Evolutionary conservation across 1,140 invertebrate species (phyloP).

Genomic region (Pogonus chalceus): DNA sequence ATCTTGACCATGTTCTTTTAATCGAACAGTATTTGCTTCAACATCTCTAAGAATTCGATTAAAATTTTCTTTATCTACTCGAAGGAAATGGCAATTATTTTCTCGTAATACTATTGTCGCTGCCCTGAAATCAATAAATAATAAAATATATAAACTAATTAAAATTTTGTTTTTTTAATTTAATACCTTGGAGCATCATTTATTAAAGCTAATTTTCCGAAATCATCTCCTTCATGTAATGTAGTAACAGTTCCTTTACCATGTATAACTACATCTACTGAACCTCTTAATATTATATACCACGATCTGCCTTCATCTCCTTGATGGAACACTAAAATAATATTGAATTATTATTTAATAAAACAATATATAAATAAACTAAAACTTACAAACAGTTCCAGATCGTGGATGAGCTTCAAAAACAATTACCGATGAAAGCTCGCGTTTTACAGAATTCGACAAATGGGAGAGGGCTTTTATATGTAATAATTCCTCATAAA

Average conservation of each 20-base stretch:
- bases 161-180: neutral
- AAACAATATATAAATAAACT: slow-evolving; percentile 11
- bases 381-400: slow-evolving; percentile 64
- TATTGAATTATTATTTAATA: neutral
- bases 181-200: slow-evolving; percentile 76
- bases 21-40: slow-evolving; percentile 76
- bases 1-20: slow-evolving; percentile 82
- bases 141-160: slow-evolving; percentile 3
- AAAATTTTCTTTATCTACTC: slow-evolving; percentile 83
- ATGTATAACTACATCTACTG: slow-evolving; percentile 78
- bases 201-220: slow-evolving; percentile 78
- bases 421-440: slow-evolving; percentile 68
- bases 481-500: slow-evolving; percentile 76
- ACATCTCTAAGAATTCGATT: slow-evolving; percentile 76
- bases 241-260: slow-evolving; percentile 78
- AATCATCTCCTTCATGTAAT: slow-evolving; percentile 79
- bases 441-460: slow-evolving; percentile 73
- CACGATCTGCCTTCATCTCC: slow-evolving; percentile 82
- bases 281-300: slow-evolving; percentile 79
- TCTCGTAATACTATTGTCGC: slow-evolving; percentile 76
- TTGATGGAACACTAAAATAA: slow-evolving; percentile 70
- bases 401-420: slow-evolving; percentile 74
- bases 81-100: slow-evolving; percentile 74
- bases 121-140: slow-evolving; percentile 46
- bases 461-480: slow-evolving; percentile 74